Evolutionary conservation across 2,797 vertebrate species (phyloP).

Genomic region (Coluber constrictor): DNA sequence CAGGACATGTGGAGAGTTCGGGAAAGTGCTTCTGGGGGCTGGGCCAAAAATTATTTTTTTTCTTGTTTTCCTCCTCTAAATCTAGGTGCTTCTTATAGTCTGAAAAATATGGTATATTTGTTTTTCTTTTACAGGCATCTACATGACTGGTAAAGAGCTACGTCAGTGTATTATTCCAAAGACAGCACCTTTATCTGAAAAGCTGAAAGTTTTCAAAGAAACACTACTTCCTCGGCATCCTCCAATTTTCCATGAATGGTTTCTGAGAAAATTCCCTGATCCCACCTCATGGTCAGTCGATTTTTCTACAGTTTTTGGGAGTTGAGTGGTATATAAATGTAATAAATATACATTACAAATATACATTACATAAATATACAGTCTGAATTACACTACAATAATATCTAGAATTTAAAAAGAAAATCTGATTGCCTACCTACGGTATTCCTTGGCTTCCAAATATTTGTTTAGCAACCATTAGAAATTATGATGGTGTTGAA

Average conservation of each 20-base stretch:
- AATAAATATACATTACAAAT: not conserved
- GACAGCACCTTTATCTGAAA: constrained; percentile 84
- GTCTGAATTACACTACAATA: not conserved
- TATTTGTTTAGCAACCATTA: not conserved
- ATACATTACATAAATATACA: not conserved
- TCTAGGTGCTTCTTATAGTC: no score
- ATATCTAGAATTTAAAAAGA: not conserved
- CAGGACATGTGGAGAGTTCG: no score
- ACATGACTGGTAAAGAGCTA: constrained; percentile 90
- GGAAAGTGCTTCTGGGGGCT: no score
- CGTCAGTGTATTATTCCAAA: constrained; percentile 92
- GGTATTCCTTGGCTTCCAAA: not conserved
- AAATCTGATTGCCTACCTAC: not conserved
- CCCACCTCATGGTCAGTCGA: constrained; percentile 88
- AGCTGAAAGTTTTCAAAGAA: constrained; percentile 88
- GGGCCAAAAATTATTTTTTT: no score
- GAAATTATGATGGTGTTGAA: not conserved
- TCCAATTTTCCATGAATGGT: constrained; percentile 95
- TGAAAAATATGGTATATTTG: not conserved
- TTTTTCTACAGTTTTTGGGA: not conserved
- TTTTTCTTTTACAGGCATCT: constrained; percentile 76
- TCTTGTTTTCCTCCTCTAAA: no score
- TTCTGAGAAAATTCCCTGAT: constrained; percentile 92
- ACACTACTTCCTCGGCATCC: constrained; percentile 86
- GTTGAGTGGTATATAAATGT: not conserved